These are phyloP conservation scores for Bembecia ichneumoniformis DNA, from an alignment of 2,888 invertebrate species.

Conservation along the genomic window DNA sequence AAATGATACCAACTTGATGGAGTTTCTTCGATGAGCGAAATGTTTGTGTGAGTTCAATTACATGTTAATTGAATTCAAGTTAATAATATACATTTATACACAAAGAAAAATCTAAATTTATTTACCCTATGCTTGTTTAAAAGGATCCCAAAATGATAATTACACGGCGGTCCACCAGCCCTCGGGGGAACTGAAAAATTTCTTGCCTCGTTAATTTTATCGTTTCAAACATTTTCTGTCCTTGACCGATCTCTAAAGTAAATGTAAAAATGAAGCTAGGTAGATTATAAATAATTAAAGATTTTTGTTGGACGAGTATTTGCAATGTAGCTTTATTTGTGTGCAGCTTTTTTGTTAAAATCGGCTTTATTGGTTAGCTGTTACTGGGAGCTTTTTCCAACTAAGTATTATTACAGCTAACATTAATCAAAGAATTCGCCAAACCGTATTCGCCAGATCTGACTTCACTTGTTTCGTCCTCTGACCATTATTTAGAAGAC, in stretches of 20 bases:
- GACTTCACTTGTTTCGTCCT: too few species aligned
- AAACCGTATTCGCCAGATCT: too few species aligned
- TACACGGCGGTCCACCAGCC: not conserved
- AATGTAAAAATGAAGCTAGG: not conserved
- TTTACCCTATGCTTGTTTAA: not conserved
- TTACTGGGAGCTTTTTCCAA: too few species aligned
- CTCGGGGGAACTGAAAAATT: constrained; percentile 11
- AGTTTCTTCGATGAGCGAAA: not conserved
- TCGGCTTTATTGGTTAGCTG: too few species aligned
- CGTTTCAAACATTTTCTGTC: not conserved
- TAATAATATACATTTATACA: not conserved
- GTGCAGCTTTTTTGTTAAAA: too few species aligned
- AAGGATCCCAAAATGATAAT: not conserved
- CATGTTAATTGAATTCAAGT: not conserved
- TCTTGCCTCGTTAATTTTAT: constrained; percentile 18
- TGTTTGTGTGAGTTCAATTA: not conserved
- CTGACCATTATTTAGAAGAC: too few species aligned
- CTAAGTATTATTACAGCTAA: too few species aligned
- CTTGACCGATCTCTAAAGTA: not conserved
- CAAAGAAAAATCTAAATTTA: not conserved
- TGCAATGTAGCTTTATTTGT: too few species aligned
- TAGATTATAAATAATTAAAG: too few species aligned
- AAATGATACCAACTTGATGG: too few species aligned
- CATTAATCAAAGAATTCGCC: too few species aligned
- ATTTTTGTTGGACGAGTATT: too few species aligned